Conservation (phyloP, 2,888 invertebrate genomes). For the Sipha maydis region DNA sequence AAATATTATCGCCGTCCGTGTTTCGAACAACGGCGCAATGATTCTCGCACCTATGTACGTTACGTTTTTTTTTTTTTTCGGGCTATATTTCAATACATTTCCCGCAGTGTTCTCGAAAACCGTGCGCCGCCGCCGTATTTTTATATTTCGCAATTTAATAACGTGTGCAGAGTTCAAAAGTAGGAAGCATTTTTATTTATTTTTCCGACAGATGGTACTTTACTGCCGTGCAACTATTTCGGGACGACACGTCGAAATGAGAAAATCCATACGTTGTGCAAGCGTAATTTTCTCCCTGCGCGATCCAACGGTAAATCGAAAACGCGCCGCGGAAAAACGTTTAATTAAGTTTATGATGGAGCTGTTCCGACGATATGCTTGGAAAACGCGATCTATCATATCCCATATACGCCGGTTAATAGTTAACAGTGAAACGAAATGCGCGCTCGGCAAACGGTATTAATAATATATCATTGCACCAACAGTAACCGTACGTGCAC, state of each 20-base stretch:
- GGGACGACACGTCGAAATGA: neutral
- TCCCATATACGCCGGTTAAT: too few relatives aligned
- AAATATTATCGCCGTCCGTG: neutral
- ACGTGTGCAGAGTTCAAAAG: neutral
- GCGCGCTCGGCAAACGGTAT: too few relatives aligned
- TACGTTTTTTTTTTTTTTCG: neutral
- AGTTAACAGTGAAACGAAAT: too few relatives aligned
- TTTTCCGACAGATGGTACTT: neutral
- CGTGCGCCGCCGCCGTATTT: neutral
- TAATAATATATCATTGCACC: too few relatives aligned
- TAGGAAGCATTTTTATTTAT: neutral
- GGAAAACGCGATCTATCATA: neutral
- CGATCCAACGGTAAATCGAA: neutral
- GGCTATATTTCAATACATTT: neutral
- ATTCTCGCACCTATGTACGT: neutral
- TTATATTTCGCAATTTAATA: conserved; percentile 14
- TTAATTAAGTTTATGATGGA: conserved; percentile 26
- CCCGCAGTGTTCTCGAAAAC: neutral
- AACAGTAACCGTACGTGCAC: too few relatives aligned
- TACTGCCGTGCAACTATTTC: neutral
- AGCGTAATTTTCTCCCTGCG: neutral
- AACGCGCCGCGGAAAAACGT: neutral
- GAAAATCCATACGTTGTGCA: neutral
- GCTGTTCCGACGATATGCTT: neutral
- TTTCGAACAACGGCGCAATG: neutral